Base-by-base conservation (phyloP, 2,113 vertebrate genomes). In the Gavia stellata region DNA sequence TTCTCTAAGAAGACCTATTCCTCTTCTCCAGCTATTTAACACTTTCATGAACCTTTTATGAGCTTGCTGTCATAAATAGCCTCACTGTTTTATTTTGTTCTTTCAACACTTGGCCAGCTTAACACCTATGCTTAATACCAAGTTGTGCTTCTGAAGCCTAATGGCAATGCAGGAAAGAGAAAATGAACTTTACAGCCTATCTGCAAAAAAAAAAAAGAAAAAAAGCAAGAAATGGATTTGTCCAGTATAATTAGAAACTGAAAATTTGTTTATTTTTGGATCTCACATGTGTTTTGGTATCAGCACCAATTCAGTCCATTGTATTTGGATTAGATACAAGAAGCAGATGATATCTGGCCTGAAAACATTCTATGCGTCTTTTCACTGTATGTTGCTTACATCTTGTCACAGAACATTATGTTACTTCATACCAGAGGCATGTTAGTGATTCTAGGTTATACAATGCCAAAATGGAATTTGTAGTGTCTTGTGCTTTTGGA, bases 291-390 rank as follows among this genome's bases (percentile, higher is more conserved):
- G 17, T 50, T 88, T 94, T 93, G 49, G 6, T 71, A 71, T 90
- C 52, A 85, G 31, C 38, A 92, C 68, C 66, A 74, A 89, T 90
- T 86, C 53, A 47, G n/a, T 92, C 1, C 14, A 73, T 93, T 87
- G 63, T 81, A 71, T 95, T 97, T 97, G 90, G 65, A 66, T 87
- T 96, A 91, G 65, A 56, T 70, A 91, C 2, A 81, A 83, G 83
- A 93, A 92, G 65, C 77, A 65, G 26, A 96, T 92, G 81, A 95
- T 97, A 96, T 94, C 62, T 96, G 85, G 78, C 88, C 90, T 96
- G 84, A 94, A 97, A 98, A 94, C 42, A 90, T 84, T 94, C 91
- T 89, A 47, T 19, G 14, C 0, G 6, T 77, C 88, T 93, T 95
- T 36, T 94, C 77, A 90, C 56, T 97, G 49, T 50, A n/a, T 58